Percentiles rank a stretch among this genome's conserved stretches.
Conservation (phyloP, 2,113 vertebrate species). For the Artemisiospiza belli region DNA sequence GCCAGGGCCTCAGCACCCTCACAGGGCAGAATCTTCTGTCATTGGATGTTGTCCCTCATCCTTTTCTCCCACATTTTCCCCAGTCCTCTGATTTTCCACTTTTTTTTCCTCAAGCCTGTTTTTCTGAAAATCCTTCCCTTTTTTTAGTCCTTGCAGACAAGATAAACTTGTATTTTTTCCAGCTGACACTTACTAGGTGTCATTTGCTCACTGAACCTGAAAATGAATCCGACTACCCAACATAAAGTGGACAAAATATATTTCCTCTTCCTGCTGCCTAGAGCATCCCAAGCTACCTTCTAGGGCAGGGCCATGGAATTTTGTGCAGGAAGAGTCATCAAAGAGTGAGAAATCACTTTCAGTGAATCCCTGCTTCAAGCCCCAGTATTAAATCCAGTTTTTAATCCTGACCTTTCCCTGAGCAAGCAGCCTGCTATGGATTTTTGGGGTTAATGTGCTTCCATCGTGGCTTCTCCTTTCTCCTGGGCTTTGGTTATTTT, state of each 20-base stretch:
- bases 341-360: neutral
- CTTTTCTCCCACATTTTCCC: neutral
- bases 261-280: neutral
- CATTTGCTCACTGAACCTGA: neutral
- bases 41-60: neutral
- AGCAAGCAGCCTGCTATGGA: neutral
- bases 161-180: neutral
- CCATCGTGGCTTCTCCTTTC: neutral
- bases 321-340: neutral
- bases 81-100: neutral
- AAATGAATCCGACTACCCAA: neutral
- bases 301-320: neutral
- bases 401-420: neutral
- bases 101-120: neutral
- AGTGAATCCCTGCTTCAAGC: neutral
- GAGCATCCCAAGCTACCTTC: neutral
- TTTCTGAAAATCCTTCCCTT: neutral
- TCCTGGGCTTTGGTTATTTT: conserved; percentile 9
- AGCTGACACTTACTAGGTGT: neutral
- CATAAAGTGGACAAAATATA: neutral
- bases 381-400: neutral
- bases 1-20: neutral
- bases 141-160: neutral
- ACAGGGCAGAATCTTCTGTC: neutral
- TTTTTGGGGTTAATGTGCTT: neutral